Evolutionary conservation across 2,113 vertebrate genomes (phyloP).

Genomic region (Pelmatolapia mariae): DNA sequence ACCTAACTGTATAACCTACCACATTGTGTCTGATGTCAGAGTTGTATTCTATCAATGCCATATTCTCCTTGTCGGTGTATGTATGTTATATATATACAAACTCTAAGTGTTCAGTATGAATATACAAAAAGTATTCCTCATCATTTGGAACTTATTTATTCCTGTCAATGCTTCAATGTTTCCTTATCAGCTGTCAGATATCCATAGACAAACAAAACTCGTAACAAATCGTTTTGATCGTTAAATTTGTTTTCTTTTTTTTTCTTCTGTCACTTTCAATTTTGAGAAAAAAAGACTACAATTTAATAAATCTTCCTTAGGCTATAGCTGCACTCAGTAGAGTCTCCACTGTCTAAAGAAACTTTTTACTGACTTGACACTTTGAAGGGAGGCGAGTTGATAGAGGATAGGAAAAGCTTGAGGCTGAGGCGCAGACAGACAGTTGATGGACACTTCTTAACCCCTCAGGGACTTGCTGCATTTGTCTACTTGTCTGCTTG

Average conservation of each 20-base stretch:
- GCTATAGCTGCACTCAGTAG: slow-evolving; percentile 18
- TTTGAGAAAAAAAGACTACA: background rate
- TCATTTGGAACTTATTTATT: background rate
- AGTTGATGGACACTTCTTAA: slow-evolving; percentile 53
- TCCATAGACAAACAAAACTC: background rate
- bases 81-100: background rate
- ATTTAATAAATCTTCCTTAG: slow-evolving; percentile 22
- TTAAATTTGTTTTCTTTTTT: background rate
- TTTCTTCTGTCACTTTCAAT: background rate
- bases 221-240: background rate
- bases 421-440: slow-evolving; percentile 28
- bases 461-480: slow-evolving; percentile 27
- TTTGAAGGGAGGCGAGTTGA: slow-evolving; percentile 51
- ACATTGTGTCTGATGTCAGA: background rate
- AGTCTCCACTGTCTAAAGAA: slow-evolving; percentile 38
- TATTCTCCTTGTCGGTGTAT: background rate
- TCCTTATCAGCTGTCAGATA: background rate
- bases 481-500: slow-evolving; percentile 39
- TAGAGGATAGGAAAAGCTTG: slow-evolving; percentile 28
- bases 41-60: background rate
- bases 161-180: background rate
- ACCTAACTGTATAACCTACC: background rate
- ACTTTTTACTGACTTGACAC: slow-evolving; percentile 58
- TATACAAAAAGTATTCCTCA: background rate
- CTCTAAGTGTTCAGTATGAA: background rate